Base-by-base conservation (phyloP, 2,888 invertebrate genomes). In the Lepidocyrtinus sp. region DNA sequence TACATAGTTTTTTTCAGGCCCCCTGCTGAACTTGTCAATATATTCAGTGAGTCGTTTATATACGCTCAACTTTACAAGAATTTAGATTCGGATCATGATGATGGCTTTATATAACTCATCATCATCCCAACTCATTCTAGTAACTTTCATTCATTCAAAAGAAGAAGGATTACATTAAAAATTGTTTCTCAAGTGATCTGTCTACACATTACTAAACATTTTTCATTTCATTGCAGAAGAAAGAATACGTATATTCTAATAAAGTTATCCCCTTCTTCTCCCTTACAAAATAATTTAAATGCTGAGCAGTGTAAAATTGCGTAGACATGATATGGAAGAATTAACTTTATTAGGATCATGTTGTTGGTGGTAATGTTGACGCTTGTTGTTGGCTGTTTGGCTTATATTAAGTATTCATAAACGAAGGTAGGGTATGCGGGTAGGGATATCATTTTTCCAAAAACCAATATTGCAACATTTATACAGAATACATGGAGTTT, bases 1-100 rank as follows among this genome's bases (percentile, higher is more conserved):
- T 59, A 12, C 22, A 59, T 59, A 22, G 36, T 67, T 74, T 73
- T 79, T 74, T 27, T 55, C 21, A 25, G 71, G 69, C 75, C 75
- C 80, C 80, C 80, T 71, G 80, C 80, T 71, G 80, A 26, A 80
- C 25, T 73, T 80, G 80, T 80, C 71, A 80, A 80, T 80, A 80
- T 75, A 80, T 45, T 73, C 80, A 80, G 64, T 65, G 75, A 70
- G 45, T 65, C 80, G 65, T 69, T 73, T 69, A 9, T 78, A 62
- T 62, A 70, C 45, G 55, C 55, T n/a, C n/a, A n/a, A 55, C 55
- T 15, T 55, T 7, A 55, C 17, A n/a, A n/a, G 7, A 17, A 55
- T 55, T n/a, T 3, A 55, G 55, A 17, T 15, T 3, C n/a, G n/a
- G 55, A 36, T 36, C 5, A 55, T 55, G 9, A 55, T 55, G 55